Conservation (phyloP, 2,797 vertebrate genomes). For the Scolopax rusticola region DNA sequence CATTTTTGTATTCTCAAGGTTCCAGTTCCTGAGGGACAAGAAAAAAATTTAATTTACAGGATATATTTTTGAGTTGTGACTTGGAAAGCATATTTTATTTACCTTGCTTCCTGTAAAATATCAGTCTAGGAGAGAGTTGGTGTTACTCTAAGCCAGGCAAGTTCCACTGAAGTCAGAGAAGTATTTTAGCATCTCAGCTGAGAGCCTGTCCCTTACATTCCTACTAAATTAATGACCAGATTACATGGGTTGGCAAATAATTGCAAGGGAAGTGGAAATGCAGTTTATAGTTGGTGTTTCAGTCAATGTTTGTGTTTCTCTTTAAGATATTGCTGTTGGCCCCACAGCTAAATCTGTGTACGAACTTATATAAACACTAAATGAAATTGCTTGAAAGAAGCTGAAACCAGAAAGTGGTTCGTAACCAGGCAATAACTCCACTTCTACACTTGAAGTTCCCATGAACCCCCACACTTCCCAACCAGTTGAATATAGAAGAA, state of each 20-base stretch:
- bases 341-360: neutral
- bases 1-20: conserved; percentile 28
- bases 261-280: neutral
- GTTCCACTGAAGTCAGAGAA: neutral
- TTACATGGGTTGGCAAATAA: conserved; percentile 40
- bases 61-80: conserved; percentile 4
- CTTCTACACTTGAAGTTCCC: neutral
- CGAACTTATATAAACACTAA: neutral
- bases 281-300: neutral
- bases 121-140: neutral
- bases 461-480: neutral
- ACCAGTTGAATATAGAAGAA: neutral
- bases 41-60: conserved; percentile 11
- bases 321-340: neutral
- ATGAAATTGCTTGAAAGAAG: neutral
- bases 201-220: neutral
- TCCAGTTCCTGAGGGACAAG: neutral
- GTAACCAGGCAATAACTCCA: neutral
- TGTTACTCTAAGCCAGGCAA: neutral
- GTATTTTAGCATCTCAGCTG: neutral
- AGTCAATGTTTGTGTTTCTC: neutral
- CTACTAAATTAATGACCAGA: neutral
- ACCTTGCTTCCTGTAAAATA: conserved; percentile 38
- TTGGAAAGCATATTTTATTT: conserved; percentile 43
- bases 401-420: neutral